A percentile compares a stretch with the other conserved stretches of the same genome.
phyloP scores from a whole-genome alignment of 1,140 invertebrate genomes.

The Plodia interpunctella region DNA sequence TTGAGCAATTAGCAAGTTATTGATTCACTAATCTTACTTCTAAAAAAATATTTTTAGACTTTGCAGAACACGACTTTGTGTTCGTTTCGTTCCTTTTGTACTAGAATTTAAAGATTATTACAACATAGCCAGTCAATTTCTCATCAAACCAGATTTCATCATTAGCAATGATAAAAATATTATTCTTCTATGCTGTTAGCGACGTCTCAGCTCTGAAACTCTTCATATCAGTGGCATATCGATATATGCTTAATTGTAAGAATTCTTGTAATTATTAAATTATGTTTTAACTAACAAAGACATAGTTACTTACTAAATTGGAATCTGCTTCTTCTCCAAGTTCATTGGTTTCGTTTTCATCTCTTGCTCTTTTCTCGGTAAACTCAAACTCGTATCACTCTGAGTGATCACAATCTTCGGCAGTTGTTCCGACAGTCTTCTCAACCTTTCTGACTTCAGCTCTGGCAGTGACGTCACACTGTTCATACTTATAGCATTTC shows the following conservation, averaged over 20 bases:
- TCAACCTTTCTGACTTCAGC: slow-evolving; percentile 48
- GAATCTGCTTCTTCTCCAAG: not conserved
- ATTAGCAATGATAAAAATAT: no score
- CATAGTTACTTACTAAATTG: not conserved
- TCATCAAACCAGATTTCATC: no score
- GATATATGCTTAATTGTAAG: no score
- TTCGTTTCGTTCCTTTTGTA: no score
- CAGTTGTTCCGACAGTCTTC: slow-evolving; percentile 53
- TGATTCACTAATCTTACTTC: not conserved
- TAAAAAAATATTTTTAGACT: not conserved
- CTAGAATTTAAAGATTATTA: no score
- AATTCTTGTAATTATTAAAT: not conserved
- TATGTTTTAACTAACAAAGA: no score
- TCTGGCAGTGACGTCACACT: slow-evolving; percentile 37
- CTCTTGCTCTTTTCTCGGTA: slow-evolving; percentile 16
- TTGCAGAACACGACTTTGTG: not conserved
- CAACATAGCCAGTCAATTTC: no score
- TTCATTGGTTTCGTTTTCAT: slow-evolving; percentile 15
- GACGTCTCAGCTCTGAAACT: no score
- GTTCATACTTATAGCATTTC: slow-evolving; percentile 34
- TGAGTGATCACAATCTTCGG: slow-evolving; percentile 67
- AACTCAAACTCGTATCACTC: slow-evolving; percentile 50
- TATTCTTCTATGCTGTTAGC: no score
- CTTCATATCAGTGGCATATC: no score
- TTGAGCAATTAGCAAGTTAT: not conserved